Base-by-base conservation (phyloP, 2,113 vertebrate genomes). In the Oreochromis aureus region DNA sequence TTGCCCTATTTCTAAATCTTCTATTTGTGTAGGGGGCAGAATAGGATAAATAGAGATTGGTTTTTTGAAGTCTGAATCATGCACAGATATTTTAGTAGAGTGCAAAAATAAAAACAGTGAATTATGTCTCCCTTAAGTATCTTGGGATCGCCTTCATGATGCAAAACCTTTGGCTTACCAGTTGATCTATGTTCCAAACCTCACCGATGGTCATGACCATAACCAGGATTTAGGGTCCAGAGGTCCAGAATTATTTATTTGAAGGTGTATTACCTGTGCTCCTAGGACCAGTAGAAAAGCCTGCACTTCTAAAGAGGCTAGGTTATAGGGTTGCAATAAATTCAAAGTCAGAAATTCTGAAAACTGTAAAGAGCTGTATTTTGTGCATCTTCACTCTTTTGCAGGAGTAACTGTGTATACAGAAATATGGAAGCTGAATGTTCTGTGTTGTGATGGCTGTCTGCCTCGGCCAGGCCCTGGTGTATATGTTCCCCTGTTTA, bases 191-290 rank as follows among this genome's bases (percentile, higher is more conserved):
- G 69, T 76, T 76, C 69, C 22, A 76, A 1, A 24, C 41, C 41
- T 76, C 9, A 48, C 0, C 4, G 1, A 48, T 76, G 1, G 0
- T 30, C 1, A 73, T 1, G 8, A 44, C 39, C 1, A 16, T 27
- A 73, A 27, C 8, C 39, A 18, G 22, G 0, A 39, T 73, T 73
- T 46, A 27, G 39, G 34, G 61, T 36, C 61, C 59, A 63, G 39
- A 44, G 12, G 2, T 44, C 39, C 8, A 73, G 69, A 73, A 46
- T 73, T 18, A 73, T 73, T 73, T 46, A 27, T 73, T 27, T 73
- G 41, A 73, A 73, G 39, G 5, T 27, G 22, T 9, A 24, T 24
- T 4, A 73, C 0, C 22, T 73, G 69, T 30, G 41, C 69, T 73
- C 41, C 8, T 16, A 73, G 22, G 48, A 1, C 41, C 41, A 73